These are phyloP conservation scores for Sarcophilus harrisii DNA, from an alignment of 2,797 vertebrate species.

Conservation along the genomic window DNA sequence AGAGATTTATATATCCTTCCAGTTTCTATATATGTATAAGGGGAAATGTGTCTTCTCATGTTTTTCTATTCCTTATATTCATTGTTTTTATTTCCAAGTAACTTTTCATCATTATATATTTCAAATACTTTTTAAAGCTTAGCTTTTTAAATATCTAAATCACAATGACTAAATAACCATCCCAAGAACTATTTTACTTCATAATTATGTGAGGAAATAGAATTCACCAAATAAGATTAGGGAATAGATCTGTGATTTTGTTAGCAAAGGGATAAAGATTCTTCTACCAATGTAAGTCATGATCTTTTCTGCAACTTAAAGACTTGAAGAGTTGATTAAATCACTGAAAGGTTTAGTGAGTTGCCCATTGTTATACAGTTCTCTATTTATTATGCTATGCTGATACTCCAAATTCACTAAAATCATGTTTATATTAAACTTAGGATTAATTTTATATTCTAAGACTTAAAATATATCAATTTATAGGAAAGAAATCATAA, in stretches of 20 bases:
- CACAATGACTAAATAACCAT: constrained; percentile 17
- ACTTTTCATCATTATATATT: background rate
- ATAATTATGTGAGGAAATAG: constrained; percentile 7
- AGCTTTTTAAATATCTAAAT: constrained; percentile 13
- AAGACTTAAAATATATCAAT: background rate
- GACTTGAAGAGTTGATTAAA: background rate
- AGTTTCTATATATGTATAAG: background rate
- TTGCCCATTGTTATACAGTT: background rate
- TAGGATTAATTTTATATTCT: background rate
- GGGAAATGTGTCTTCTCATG: background rate
- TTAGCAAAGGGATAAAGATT: background rate
- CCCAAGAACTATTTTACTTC: background rate
- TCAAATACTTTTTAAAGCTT: constrained; percentile 51
- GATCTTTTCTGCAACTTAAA: background rate
- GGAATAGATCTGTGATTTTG: constrained; percentile 17
- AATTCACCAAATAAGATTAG: background rate
- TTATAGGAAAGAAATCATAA: constrained; percentile 4
- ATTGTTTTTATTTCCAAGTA: background rate
- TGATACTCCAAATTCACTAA: background rate
- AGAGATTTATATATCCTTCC: background rate
- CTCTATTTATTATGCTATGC: background rate
- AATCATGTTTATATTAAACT: constrained; percentile 8
- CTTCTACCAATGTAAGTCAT: background rate
- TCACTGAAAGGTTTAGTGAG: background rate
- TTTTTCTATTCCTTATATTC: background rate